Conservation (phyloP, 1,140 invertebrate species). For the Drosophila mauritiana region DNA sequence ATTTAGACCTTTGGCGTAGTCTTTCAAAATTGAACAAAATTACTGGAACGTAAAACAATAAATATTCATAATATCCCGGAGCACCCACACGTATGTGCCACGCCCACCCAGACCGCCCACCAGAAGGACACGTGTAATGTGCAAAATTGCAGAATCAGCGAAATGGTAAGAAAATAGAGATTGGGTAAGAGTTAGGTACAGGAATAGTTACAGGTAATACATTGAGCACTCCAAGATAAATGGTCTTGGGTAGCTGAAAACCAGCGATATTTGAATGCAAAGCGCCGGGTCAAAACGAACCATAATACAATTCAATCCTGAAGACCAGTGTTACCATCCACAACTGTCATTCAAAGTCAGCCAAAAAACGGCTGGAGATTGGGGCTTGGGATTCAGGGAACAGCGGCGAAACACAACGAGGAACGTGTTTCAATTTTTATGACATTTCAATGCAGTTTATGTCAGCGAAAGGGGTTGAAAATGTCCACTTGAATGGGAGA, state of each 20-base stretch:
- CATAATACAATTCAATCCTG: conserved; percentile 2
- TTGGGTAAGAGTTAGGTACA: neutral
- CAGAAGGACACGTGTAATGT: conserved; percentile 50
- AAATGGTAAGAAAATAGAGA: conserved; percentile 35
- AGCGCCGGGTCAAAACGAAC: conserved; percentile 55
- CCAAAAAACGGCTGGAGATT: conserved; percentile 19
- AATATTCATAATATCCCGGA: conserved; percentile 61
- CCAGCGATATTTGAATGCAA: conserved; percentile 77
- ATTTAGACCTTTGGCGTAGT: conserved; percentile 17
- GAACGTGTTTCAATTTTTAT: conserved; percentile 82
- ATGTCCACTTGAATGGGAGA: conserved; percentile 22
- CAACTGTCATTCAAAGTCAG: conserved; percentile 62
- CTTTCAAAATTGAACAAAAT: conserved; percentile 49
- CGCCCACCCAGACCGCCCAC: neutral
- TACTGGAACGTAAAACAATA: conserved; percentile 72
- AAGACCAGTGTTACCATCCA: conserved; percentile 30
- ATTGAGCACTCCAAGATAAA: neutral
- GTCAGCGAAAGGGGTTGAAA: conserved; percentile 66
- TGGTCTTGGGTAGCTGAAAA: conserved; percentile 38
- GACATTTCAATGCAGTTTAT: conserved; percentile 82
- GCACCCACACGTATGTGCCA: conserved; percentile 27
- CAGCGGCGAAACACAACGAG: conserved; percentile 37
- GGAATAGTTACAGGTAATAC: neutral
- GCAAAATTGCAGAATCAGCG: conserved; percentile 73
- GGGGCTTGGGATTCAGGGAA: neutral